Base-by-base conservation (phyloP, 2,797 vertebrate genomes). In the Ficedula albicollis region DNA sequence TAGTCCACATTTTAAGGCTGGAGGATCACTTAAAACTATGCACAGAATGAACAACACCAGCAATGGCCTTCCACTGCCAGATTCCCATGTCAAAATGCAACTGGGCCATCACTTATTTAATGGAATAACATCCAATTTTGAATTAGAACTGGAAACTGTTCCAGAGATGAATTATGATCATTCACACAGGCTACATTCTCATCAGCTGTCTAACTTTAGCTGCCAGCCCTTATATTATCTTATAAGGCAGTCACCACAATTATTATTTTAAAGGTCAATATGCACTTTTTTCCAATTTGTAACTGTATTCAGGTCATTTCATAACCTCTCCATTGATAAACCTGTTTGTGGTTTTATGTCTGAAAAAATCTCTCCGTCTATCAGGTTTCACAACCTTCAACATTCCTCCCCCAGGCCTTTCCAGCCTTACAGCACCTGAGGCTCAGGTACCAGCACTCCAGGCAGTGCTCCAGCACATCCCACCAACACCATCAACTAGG, bases 401-500 rank as follows among this genome's bases (percentile, higher is more conserved):
- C 1, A 2, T 59, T 74, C 44, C 9, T 4, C 44, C 26, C 41
- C 63, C 38, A 76, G 52, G 62, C 26, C 6, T 1, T 52, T 51
- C 62, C 85, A 87, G 44, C 32, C 62, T 23, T 60, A 7, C 46
- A 36, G 7, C 29, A 34, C 39, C 51, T 36, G 27, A 29, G 51
- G 52, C 43, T 55, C 52, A 29, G 39, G 12, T 27, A 58, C 15
- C 43, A 66, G 32, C 48, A 23, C 36, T 23, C 26, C n/a, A 6
- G 1, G 36, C 46, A 20, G 5, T 2, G 63, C 46, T 38, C 38
- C 59, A 44, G 41, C 10, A 69, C 62, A 67, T 13, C 66, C 77
- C 6, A 54, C 30, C 44, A 9, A 1, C 6, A 15, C 32, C 64
- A 62, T 5, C 13, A 0, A 10, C 25, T 9, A 27, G 1, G 4